Conservation (phyloP, 2,113 vertebrate species). For the Cricetomys ansorgei region DNA sequence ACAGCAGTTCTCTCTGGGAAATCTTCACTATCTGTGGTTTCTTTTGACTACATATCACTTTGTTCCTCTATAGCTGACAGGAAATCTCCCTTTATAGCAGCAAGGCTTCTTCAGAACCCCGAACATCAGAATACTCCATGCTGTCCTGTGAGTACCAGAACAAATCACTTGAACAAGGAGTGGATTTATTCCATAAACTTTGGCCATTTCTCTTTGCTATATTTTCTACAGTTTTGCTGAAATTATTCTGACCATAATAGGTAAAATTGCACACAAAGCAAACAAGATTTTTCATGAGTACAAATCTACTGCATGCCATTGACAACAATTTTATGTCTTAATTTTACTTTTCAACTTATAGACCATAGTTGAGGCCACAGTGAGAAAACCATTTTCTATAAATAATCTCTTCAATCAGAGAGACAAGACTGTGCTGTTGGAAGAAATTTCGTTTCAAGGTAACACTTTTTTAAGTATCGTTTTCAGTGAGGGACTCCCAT, state of each 20-base stretch:
- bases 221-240: conserved; percentile 55
- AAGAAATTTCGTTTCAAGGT: conserved; percentile 3
- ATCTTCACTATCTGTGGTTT: conserved; percentile 35
- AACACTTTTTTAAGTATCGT: background rate
- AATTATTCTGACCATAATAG: background rate
- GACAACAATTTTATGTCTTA: background rate
- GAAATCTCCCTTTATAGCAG: conserved; percentile 39
- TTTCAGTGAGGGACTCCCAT: background rate
- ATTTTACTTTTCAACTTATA: conserved; percentile 44
- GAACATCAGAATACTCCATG: conserved; percentile 61
- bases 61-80: background rate
- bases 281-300: conserved; percentile 9
- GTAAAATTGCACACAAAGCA: conserved; percentile 21
- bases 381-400: background rate
- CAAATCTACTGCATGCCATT: background rate
- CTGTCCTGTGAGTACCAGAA: conserved; percentile 43
- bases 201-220: conserved; percentile 27
- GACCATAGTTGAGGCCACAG: background rate
- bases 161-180: conserved; percentile 52
- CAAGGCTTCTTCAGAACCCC: conserved; percentile 32
- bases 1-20: conserved; percentile 33
- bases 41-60: conserved; percentile 53
- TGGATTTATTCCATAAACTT: conserved; percentile 52
- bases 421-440: background rate
- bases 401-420: background rate